A percentile compares a stretch with the other conserved stretches of the same genome.
These are phyloP conservation scores for Burhinus oedicnemus DNA, from an alignment of 2,113 vertebrate genomes.

Conservation along the genomic window DNA sequence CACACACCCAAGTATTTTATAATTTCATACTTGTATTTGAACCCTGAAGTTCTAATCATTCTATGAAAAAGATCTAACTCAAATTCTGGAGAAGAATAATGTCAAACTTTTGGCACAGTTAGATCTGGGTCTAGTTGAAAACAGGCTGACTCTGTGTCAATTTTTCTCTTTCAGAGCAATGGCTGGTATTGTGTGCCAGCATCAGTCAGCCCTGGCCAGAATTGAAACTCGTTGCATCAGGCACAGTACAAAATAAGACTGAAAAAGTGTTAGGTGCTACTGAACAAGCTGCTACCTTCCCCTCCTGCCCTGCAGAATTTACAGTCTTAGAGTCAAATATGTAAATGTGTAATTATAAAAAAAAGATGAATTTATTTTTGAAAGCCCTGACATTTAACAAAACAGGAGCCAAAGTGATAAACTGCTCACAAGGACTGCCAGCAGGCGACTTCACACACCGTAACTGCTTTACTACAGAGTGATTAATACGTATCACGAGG, in stretches of 20 bases:
- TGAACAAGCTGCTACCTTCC: neutral
- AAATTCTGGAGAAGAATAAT: neutral
- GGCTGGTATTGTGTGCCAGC: neutral
- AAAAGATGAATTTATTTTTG: slow-evolving; percentile 12
- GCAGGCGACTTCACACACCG: slow-evolving; percentile 22
- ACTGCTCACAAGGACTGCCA: slow-evolving; percentile 21
- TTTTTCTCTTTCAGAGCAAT: neutral
- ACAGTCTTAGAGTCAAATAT: neutral
- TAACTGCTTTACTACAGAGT: slow-evolving; percentile 3
- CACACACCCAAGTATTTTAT: neutral
- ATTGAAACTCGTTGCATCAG: neutral
- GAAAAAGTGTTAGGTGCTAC: neutral
- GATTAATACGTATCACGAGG: slow-evolving; percentile 39
- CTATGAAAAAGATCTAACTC: neutral
- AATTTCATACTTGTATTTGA: neutral
- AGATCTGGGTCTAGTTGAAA: neutral
- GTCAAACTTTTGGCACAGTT: neutral
- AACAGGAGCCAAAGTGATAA: slow-evolving; percentile 18
- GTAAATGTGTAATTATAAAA: slow-evolving; percentile 5
- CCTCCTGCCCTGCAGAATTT: neutral
- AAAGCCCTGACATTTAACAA: neutral
- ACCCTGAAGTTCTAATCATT: neutral
- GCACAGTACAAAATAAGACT: neutral
- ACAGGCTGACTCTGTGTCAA: neutral
- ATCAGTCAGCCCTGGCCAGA: neutral